Base-by-base conservation (phyloP, 2,888 invertebrate species). In the Tethea ocularis region DNA sequence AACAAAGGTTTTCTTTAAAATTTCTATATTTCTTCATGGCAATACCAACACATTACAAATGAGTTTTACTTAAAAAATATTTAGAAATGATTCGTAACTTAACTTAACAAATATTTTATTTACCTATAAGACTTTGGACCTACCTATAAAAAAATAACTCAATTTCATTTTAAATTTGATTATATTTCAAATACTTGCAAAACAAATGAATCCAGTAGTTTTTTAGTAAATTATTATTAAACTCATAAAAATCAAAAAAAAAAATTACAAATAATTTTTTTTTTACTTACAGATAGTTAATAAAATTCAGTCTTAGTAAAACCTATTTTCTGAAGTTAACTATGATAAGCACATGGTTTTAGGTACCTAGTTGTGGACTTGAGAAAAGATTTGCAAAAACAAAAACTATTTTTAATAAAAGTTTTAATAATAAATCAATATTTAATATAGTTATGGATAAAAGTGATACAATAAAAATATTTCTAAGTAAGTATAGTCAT, bases 251-350 rank as follows among this genome's bases (percentile, higher is more conserved):
- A 29, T 29, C 8, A 29, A 8, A 10, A 29, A 11, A 29, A 2
- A 13, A 33, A 4, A 33, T 2, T 33, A 33, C 13, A n/a, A n/a
- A n/a, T n/a, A n/a, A n/a, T 5, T 26, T 26, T 5, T 3, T 26
- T 26, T 26, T 46, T 8, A 46, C 46, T 5, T 17, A 41, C 7
- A 41, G 41, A 17, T 41, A 46, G 46, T 20, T 46, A 46, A 46
- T 46, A 20, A 20, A 46, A 20, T 46, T 46, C 46, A 46, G 46
- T 46, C 46, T 46, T 46, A 46, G 20, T 20, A 46, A 46, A 46
- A 46, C 41, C 41, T 41, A 17, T n/a, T 41, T 17, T 17, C 10
- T 41, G 36, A 38, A 38, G 15, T 15, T 15, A 38, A 38, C 41
- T 20, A 46, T 2, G 17, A 20, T 46, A 20, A 20, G 20, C 46